Conservation (phyloP, 2,797 vertebrate genomes). For the Scomberomorus guttatus region DNA sequence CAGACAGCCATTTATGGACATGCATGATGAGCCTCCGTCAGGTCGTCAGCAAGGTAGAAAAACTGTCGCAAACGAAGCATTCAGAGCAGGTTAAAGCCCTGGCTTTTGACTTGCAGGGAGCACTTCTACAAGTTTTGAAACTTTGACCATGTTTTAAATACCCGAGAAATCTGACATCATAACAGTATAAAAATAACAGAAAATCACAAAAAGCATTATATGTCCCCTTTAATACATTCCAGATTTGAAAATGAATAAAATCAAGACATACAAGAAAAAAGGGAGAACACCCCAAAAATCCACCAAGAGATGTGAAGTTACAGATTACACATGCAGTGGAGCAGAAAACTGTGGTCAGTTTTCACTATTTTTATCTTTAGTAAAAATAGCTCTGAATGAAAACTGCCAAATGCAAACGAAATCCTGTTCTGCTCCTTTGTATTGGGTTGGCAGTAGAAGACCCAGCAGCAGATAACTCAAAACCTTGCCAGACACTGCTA, state of each 20-base stretch:
- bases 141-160: not conserved
- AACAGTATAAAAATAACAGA: not conserved
- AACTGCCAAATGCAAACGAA: slow-evolving; percentile 57
- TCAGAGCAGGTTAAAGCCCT: not conserved
- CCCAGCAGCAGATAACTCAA: slow-evolving; percentile 55
- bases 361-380: slow-evolving; percentile 66
- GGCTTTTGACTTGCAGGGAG: too few relatives aligned
- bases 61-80: not conserved
- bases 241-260: slow-evolving; percentile 8
- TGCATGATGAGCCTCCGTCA: not conserved
- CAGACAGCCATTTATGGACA: not conserved
- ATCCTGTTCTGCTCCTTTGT: slow-evolving; percentile 52
- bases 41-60: not conserved
- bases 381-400: slow-evolving; percentile 51
- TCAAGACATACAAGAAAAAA: slow-evolving; percentile 1
- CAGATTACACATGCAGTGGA: not conserved
- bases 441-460: slow-evolving; percentile 51
- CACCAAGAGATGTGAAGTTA: not conserved
- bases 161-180: not conserved
- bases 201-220: too few relatives aligned
- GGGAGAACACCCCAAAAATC: not conserved
- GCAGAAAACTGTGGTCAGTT: slow-evolving; percentile 46
- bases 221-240: not conserved
- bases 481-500: slow-evolving; percentile 53
- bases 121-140: too few relatives aligned